Conservation (phyloP, 2,888 invertebrate genomes). For the Anticlea derivata region DNA sequence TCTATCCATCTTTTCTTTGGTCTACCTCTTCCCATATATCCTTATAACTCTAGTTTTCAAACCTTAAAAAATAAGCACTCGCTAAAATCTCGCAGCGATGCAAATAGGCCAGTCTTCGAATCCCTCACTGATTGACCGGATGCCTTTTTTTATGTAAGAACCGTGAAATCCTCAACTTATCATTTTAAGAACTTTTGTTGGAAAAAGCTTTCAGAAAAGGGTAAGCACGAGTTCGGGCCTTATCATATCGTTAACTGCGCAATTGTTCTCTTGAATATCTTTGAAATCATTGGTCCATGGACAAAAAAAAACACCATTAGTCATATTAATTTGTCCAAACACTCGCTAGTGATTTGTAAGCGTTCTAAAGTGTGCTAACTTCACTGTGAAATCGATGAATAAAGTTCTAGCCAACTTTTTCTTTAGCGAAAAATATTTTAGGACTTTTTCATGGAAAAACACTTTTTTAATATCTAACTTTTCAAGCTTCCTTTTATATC, state of each 20-base stretch:
- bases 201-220: not conserved
- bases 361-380: not conserved
- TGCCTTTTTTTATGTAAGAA: not conserved
- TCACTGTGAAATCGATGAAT: not conserved
- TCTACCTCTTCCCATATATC: too few relatives aligned
- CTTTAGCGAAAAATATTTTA: not conserved
- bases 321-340: too few relatives aligned
- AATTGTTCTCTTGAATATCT: too few relatives aligned
- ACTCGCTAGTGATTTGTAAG: too few relatives aligned
- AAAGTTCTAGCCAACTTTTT: not conserved
- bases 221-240: not conserved
- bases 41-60: too few relatives aligned
- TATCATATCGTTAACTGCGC: too few relatives aligned
- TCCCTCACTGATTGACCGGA: not conserved
- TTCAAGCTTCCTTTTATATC: not conserved
- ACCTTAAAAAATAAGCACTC: too few relatives aligned
- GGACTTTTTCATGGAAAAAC: not conserved
- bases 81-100: too few relatives aligned
- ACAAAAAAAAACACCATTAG: too few relatives aligned
- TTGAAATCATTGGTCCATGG: too few relatives aligned
- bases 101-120: too few relatives aligned
- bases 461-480: conserved; percentile 1
- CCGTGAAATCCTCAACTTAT: not conserved
- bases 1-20: too few relatives aligned
- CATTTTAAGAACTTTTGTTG: not conserved